phyloP scores from a whole-genome alignment of 2,888 invertebrate species.

The Eupithecia centaureata region DNA sequence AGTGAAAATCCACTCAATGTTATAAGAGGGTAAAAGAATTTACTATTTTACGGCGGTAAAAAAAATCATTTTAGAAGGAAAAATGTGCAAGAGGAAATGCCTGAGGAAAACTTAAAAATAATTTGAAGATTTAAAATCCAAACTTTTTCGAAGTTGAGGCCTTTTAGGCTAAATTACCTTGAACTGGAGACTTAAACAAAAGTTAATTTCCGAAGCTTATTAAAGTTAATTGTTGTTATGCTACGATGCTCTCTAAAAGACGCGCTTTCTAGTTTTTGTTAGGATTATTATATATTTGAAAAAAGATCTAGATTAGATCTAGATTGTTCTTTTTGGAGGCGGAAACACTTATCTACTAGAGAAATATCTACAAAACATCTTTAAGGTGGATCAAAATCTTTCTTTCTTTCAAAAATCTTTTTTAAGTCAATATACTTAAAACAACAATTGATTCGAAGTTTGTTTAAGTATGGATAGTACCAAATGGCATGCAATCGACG shows the following conservation, averaged over 20 bases:
- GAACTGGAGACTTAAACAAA: not conserved
- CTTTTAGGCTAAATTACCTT: not conserved
- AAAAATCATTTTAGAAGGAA: not conserved
- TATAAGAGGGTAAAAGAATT: slow-evolving; percentile 4
- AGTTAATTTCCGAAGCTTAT: not conserved
- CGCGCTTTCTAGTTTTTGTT: slow-evolving; percentile 2
- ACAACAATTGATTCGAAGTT: too few relatives aligned
- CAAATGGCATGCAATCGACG: too few relatives aligned
- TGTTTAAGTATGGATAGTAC: too few relatives aligned
- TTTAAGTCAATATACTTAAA: too few relatives aligned
- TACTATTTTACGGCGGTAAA: not conserved
- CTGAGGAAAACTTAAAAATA: slow-evolving; percentile 7
- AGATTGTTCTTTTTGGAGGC: too few relatives aligned
- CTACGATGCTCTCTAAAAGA: not conserved
- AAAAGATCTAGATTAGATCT: not conserved
- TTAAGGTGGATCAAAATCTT: too few relatives aligned
- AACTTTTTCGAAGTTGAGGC: not conserved
- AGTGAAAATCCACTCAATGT: slow-evolving; percentile 22
- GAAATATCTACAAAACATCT: too few relatives aligned
- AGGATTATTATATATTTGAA: not conserved
- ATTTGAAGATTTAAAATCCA: not conserved
- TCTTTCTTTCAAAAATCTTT: too few relatives aligned
- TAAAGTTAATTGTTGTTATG: not conserved
- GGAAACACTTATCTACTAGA: too few relatives aligned
- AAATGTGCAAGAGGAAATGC: not conserved